Evolutionary conservation across 23 tunicate species (phyloP).

Genomic region (Botrylloides violaceus): DNA sequence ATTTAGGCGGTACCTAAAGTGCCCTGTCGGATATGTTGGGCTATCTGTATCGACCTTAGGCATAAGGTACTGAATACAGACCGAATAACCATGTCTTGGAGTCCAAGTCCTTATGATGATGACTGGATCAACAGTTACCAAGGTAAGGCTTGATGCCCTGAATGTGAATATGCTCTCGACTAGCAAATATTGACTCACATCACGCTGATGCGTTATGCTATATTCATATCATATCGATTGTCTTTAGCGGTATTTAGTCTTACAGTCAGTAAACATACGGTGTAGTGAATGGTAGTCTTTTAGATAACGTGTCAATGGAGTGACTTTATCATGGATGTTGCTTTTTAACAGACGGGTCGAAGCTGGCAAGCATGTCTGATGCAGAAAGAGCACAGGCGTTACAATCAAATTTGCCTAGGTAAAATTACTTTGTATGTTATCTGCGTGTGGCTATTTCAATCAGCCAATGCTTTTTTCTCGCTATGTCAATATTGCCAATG

Average conservation of each 20-base stretch:
- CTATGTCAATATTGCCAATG: too few relatives aligned
- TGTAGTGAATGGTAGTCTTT: too few relatives aligned
- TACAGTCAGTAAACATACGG: too few relatives aligned
- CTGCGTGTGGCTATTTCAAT: too few relatives aligned
- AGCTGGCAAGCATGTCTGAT: neutral
- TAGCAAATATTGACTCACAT: neutral
- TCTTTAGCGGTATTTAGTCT: too few relatives aligned
- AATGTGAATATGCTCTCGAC: neutral
- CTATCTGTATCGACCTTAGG: too few relatives aligned
- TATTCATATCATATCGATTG: neutral
- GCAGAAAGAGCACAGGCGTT: neutral
- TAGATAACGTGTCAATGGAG: too few relatives aligned
- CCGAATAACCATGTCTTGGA: slow-evolving; percentile 39
- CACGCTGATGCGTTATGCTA: neutral
- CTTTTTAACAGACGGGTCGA: neutral
- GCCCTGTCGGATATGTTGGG: too few relatives aligned
- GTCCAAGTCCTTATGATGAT: slow-evolving; percentile 38
- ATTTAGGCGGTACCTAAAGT: too few relatives aligned
- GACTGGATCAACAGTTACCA: neutral
- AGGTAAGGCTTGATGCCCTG: neutral
- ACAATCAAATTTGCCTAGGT: neutral
- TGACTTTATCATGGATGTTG: too few relatives aligned
- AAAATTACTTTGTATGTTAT: neutral
- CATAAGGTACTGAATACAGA: too few relatives aligned
- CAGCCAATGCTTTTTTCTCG: too few relatives aligned